Evolutionary conservation across 2,113 vertebrate genomes (phyloP).

Genomic region (Salvator merianae): DNA sequence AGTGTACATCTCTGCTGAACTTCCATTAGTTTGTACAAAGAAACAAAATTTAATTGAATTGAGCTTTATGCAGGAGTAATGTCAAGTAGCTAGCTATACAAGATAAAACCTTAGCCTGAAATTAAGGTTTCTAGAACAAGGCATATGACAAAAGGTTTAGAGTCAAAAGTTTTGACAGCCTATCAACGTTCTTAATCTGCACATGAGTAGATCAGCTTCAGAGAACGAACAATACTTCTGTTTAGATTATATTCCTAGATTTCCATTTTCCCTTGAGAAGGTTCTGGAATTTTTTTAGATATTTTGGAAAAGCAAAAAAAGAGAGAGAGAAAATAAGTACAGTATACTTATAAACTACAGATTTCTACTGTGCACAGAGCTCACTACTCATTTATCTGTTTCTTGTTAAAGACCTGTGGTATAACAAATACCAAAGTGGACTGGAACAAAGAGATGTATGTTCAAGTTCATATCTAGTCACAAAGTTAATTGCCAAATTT

Average conservation of each 20-base stretch:
- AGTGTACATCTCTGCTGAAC: not conserved
- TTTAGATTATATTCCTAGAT: conserved; percentile 49
- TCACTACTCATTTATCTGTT: conserved; percentile 18
- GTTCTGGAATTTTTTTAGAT: conserved; percentile 55
- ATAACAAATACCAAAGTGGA: conserved; percentile 52
- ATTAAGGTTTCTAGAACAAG: conserved; percentile 11
- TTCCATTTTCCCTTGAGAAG: conserved; percentile 45
- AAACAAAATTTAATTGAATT: conserved; percentile 6
- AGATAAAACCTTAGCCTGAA: conserved; percentile 45
- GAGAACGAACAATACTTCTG: conserved; percentile 37
- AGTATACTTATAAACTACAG: conserved; percentile 31
- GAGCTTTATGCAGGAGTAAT: conserved; percentile 27
- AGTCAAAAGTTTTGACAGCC: conserved; percentile 49
- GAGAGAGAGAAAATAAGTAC: not conserved
- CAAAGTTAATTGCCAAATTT: not conserved
- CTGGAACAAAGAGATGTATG: not conserved
- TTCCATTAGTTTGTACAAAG: not conserved
- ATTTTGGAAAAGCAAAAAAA: conserved; percentile 32
- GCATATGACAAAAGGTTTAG: conserved; percentile 18
- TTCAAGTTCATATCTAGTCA: not conserved
- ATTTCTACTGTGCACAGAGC: conserved; percentile 1
- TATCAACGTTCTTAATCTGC: conserved; percentile 47
- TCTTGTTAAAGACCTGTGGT: not conserved
- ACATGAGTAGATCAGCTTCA: conserved; percentile 43
- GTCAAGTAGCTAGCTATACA: conserved; percentile 25